Evolutionary conservation across 2,113 vertebrate genomes (phyloP), one percentile per base, ranked within the genome.

Genomic region (Pristiophorus japonicus): DNA sequence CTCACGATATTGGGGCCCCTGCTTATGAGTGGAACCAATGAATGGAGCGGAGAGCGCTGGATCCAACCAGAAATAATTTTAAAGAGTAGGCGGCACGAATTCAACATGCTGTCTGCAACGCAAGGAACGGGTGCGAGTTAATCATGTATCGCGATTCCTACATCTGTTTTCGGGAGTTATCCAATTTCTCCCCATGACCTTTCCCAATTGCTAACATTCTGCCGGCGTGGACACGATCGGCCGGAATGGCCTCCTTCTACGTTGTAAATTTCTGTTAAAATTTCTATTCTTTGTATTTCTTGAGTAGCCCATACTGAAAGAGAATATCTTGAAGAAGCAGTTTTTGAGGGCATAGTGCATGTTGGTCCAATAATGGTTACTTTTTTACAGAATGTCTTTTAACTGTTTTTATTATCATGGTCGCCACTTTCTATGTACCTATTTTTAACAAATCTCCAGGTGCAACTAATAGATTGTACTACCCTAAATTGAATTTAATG

Each of bases 401-500:
- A 4, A 88, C 59, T 55, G 45, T 88, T 65, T 81, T 20, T 24
- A 34, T 92, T 92, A 65, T 65, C 18, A n/a, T 24, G 34, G 59
- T 88, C 59, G 62, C 59, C 59, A 65, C 0, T 63, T 63, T 65
- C 18, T 38, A n/a, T 63, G 6, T 92, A 63, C 18, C 34, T 34
- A 38, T 92, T 92, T 65, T 92, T 92, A 62, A 38, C 59, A 92
- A 63, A 63, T 38, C 55, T 38, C 59, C n/a, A 91, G 34, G 16
- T 91, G 88, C 7, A 92, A 92, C 5, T 65, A 92, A 65, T 18
- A 38, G 88, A 65, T 63, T 42, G 59, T 92, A 62, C 88, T 38
- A 63, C 59, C 51, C 51, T 88, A 88, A 88, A 88, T 88, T 59
- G 85, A 88, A 88, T 88, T 55, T 12, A 88, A 59, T 55, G 47